phyloP scores from a whole-genome alignment of 2,113 vertebrate genomes.

The Brienomyrus longianalis region DNA sequence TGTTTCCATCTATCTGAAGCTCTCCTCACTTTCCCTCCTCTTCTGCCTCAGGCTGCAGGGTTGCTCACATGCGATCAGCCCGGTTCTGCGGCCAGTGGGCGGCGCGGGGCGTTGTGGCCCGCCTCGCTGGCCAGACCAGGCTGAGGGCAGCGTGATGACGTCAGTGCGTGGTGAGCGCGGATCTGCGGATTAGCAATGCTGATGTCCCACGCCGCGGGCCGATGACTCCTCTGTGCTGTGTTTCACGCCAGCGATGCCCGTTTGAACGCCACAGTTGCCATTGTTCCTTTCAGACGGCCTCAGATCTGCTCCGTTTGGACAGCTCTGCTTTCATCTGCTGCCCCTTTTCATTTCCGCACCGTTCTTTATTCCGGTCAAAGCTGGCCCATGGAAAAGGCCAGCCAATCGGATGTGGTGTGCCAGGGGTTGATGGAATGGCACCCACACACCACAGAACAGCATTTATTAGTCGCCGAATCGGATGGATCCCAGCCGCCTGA shows the following conservation, averaged over 20 bases:
- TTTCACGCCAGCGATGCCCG: constrained; percentile 8
- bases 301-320: constrained; percentile 7
- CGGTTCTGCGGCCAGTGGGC: not conserved
- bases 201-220: constrained; percentile 33
- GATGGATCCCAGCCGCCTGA: not conserved
- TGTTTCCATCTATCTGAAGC: not conserved
- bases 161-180: constrained; percentile 44
- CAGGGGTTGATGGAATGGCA: not conserved
- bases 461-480: not conserved
- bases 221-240: not conserved
- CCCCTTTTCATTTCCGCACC: not conserved
- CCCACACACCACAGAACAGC: not conserved
- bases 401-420: not conserved
- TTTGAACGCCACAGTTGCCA: constrained; percentile 13
- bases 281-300: not conserved
- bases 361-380: not conserved
- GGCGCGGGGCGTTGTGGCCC: not conserved
- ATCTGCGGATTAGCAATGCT: constrained; percentile 40
- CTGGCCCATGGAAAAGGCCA: not conserved
- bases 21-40: not conserved
- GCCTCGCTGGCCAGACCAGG: not conserved
- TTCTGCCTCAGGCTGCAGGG: not conserved
- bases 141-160: constrained; percentile 17
- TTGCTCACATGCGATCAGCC: not conserved
- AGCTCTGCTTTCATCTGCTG: constrained; percentile 19